Evolutionary conservation across 2,888 invertebrate genomes (phyloP).

Genomic region (Phlogophora meticulosa): DNA sequence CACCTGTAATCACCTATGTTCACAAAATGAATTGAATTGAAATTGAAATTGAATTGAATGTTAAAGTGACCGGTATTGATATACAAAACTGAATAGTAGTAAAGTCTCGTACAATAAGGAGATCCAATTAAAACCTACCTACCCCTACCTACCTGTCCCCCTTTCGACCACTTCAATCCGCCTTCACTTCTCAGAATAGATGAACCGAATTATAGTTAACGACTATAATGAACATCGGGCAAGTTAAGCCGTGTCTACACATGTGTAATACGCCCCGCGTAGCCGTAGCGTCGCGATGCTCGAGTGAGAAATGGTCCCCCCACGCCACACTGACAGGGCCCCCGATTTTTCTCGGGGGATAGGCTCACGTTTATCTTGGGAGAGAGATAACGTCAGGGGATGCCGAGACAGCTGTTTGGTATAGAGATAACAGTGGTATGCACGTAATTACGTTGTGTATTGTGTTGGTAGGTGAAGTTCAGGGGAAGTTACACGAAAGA

Average conservation of each 20-base stretch:
- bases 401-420: constrained; percentile 74
- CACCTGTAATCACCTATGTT: too few species aligned
- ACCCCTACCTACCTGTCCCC: constrained; percentile 11
- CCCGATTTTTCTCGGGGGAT: constrained; percentile 84
- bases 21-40: too few species aligned
- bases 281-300: constrained; percentile 62
- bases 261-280: constrained; percentile 74
- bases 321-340: constrained; percentile 76
- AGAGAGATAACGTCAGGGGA: constrained; percentile 73
- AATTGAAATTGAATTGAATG: too few species aligned
- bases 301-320: constrained; percentile 79
- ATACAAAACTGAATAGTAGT: background rate
- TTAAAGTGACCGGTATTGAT: background rate
- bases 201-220: constrained; percentile 62
- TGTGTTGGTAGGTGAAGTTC: constrained; percentile 21
- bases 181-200: constrained; percentile 37
- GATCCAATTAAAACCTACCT: constrained; percentile 35
- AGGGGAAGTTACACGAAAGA: background rate
- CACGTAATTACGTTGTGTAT: constrained; percentile 56
- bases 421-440: constrained; percentile 59
- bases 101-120: background rate
- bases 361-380: constrained; percentile 76
- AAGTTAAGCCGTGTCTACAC: constrained; percentile 70
- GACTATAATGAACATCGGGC: constrained; percentile 67
- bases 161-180: constrained; percentile 23